Evolutionary conservation across 2,113 vertebrate species (phyloP), one percentile per base, ranked within the genome.

Genomic region (Tachysurus vachellii): DNA sequence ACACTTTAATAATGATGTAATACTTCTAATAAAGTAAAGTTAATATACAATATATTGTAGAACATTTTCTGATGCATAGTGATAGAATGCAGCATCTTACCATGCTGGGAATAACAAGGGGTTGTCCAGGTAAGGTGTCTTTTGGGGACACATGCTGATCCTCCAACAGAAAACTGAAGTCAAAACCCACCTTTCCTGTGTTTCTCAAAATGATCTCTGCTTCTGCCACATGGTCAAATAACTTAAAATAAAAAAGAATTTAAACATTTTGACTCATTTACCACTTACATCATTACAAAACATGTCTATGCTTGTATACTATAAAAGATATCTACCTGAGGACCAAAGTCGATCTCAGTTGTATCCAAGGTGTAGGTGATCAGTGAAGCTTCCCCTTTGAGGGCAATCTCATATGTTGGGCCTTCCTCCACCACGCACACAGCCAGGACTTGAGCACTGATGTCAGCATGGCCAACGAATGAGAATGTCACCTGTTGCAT

Each of bases 341-440:
- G 66, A 28, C 97, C 96, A 0, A 95, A 96, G 92, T 96, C 28
- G 0, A 98, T 93, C 50, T 94, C 80, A 0, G 50, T 93, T 3
- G 14, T 44, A 70, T 96, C 92, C 11, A 98, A 92, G 44, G 87
- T 85, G 86, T 97, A 99, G 80, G 10, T 92, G 92, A 97, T 83
- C 1, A 90, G 42, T 0, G 96, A 96, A 9, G 97, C 94, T 85
- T 97, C 95, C 83, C 97, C 96, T 0, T 85, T 92, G 13, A 99
- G 95, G 0, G 8, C 0, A 10, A 99, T 21, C 31, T 96, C 80
- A 3, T 98, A 98, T 14, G 86, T 92, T 0, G 97, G 97, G 0
- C 98, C 98, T 7, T 95, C 96, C 80, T 96, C 94, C 4, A 99
- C 96, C 14, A 85, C 44, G 11, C 97, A 98, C 85, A 95, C 90